Conservation (phyloP, 2,113 vertebrate species). For the Eulacestoma nigropectus region DNA sequence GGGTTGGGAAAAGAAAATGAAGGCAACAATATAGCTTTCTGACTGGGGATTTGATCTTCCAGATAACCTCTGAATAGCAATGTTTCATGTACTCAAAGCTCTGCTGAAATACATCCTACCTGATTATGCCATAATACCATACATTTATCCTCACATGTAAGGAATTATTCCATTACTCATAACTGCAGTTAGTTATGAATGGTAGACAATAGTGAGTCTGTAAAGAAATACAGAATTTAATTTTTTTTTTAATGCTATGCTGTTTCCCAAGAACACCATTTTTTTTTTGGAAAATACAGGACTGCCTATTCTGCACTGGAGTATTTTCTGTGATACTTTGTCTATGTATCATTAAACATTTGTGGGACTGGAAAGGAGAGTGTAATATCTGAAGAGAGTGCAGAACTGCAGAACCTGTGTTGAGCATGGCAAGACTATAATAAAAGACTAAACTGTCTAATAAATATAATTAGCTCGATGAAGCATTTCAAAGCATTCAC, state of each 20-base stretch:
- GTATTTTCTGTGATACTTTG: background rate
- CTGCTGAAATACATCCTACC: constrained; percentile 1
- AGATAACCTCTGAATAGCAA: background rate
- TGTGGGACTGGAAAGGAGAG: background rate
- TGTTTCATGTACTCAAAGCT: constrained; percentile 8
- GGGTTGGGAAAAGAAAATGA: constrained; percentile 53
- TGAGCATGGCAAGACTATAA: background rate
- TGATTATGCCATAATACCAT: background rate
- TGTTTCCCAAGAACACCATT: background rate
- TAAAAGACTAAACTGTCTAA: background rate
- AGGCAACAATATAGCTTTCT: constrained; percentile 44
- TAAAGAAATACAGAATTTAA: background rate
- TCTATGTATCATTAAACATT: background rate
- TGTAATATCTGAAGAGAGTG: background rate
- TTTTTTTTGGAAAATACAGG: background rate
- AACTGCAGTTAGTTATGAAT: background rate
- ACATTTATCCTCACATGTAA: background rate
- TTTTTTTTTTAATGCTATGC: background rate
- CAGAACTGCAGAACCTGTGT: background rate
- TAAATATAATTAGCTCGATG: fast-evolving
- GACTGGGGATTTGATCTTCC: constrained; percentile 53
- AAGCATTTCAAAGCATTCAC: background rate
- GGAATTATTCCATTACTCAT: constrained; percentile 31
- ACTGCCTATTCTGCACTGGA: background rate
- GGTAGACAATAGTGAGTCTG: background rate